Percentiles rank a stretch among this genome's conserved stretches.
Evolutionary conservation across 2,113 vertebrate species (phyloP).

Genomic region (Caracal caracal): DNA sequence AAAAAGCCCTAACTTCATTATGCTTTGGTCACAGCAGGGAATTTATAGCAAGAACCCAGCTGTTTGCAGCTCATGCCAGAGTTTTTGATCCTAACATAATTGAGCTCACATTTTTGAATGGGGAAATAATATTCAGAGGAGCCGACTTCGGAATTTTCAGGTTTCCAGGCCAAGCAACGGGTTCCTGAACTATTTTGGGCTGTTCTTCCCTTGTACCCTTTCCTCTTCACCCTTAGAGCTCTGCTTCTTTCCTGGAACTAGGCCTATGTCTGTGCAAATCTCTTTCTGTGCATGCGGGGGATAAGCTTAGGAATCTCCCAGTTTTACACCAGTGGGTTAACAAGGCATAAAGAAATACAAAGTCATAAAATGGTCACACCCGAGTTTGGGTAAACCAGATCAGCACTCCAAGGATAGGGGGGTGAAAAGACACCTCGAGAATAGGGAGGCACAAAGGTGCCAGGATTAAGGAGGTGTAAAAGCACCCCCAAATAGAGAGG

Average conservation of each 20-base stretch:
- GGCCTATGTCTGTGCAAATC: background rate
- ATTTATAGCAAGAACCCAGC: slow-evolving; percentile 78
- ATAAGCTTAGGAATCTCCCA: too few relatives aligned
- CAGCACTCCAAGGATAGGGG: too few relatives aligned
- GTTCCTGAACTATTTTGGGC: slow-evolving; percentile 66
- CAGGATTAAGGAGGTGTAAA: too few relatives aligned
- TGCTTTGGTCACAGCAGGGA: slow-evolving; percentile 68
- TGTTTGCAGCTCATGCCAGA: slow-evolving; percentile 70
- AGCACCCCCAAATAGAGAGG: too few relatives aligned
- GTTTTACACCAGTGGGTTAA: too few relatives aligned
- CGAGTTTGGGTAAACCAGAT: too few relatives aligned
- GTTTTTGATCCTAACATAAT: slow-evolving; percentile 69
- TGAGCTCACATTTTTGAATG: slow-evolving; percentile 68
- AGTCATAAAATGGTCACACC: too few relatives aligned
- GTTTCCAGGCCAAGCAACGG: slow-evolving; percentile 59
- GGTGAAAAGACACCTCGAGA: too few relatives aligned
- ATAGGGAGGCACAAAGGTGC: too few relatives aligned
- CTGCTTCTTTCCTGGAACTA: slow-evolving; percentile 54
- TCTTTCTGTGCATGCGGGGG: background rate
- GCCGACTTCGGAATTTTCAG: slow-evolving; percentile 54
- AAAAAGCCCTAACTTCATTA: slow-evolving; percentile 61
- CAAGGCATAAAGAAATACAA: too few relatives aligned
- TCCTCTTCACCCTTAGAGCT: slow-evolving; percentile 41
- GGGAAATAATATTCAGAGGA: slow-evolving; percentile 65
- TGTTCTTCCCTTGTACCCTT: slow-evolving; percentile 37